These are phyloP conservation scores for Mnemiopsis leidyi DNA, from an alignment of 37 sponge, comb jelly and placozoan species.

Conservation along the genomic window DNA sequence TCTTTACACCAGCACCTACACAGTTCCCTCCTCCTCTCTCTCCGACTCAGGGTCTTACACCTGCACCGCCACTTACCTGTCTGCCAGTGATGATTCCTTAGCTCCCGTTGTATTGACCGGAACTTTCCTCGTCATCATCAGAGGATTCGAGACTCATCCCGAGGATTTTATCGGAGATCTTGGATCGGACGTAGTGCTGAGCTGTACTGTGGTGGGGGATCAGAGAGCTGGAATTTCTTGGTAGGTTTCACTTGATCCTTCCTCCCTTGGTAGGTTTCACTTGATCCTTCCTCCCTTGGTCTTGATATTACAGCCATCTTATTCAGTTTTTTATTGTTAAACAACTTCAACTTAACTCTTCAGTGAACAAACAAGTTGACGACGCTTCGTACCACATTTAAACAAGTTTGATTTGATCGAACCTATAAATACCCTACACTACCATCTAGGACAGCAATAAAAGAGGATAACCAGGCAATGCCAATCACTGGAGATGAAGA, in stretches of 20 bases:
- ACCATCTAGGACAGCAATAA: no score
- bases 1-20: background rate
- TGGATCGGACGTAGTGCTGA: background rate
- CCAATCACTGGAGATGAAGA: no score
- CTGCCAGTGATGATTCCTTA: background rate
- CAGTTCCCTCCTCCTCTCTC: background rate
- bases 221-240: background rate
- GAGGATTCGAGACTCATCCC: slow-evolving; percentile 18
- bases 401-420: no score
- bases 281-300: background rate
- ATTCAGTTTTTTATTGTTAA: no score
- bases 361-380: no score
- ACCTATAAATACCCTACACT: no score
- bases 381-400: no score
- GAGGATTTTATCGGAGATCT: background rate
- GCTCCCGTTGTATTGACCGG: background rate
- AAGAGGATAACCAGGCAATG: no score
- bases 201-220: background rate
- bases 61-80: background rate
- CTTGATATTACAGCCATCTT: no score
- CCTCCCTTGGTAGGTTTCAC: background rate
- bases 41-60: background rate
- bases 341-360: no score
- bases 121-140: background rate
- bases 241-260: background rate